These are phyloP conservation scores for Gallinago paraguaiae DNA, from an alignment of 2,113 vertebrate species.

Conservation along the genomic window DNA sequence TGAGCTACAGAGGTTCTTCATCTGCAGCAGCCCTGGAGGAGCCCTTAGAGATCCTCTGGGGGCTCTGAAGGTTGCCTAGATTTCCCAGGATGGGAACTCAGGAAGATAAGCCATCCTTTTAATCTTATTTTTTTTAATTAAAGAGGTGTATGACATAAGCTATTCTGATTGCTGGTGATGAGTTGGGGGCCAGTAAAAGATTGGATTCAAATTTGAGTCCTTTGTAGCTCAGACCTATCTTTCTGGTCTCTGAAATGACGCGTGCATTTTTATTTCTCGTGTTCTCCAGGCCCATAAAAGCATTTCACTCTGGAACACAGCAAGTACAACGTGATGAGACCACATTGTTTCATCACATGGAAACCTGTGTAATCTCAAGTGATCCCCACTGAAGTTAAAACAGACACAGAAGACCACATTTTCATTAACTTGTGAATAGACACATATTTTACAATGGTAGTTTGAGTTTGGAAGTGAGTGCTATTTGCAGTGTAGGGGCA, in stretches of 20 bases:
- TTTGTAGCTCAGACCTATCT: background rate
- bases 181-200: background rate
- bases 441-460: background rate
- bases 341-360: background rate
- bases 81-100: background rate
- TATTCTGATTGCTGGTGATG: background rate
- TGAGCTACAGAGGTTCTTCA: background rate
- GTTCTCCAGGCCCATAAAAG: background rate
- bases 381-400: background rate
- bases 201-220: background rate
- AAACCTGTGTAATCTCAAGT: conserved; percentile 10
- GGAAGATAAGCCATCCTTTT: background rate
- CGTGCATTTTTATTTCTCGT: background rate
- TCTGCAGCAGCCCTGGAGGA: background rate
- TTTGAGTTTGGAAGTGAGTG: background rate
- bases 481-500: background rate
- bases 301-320: background rate
- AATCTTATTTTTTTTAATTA: conserved; percentile 20
- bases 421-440: background rate
- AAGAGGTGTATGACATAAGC: background rate
- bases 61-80: background rate
- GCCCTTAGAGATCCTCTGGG: background rate
- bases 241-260: background rate
- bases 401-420: conserved; percentile 1
- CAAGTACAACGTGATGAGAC: background rate